Base-by-base conservation (phyloP, 2,797 vertebrate genomes). In the Dromococcyx pavoninus region DNA sequence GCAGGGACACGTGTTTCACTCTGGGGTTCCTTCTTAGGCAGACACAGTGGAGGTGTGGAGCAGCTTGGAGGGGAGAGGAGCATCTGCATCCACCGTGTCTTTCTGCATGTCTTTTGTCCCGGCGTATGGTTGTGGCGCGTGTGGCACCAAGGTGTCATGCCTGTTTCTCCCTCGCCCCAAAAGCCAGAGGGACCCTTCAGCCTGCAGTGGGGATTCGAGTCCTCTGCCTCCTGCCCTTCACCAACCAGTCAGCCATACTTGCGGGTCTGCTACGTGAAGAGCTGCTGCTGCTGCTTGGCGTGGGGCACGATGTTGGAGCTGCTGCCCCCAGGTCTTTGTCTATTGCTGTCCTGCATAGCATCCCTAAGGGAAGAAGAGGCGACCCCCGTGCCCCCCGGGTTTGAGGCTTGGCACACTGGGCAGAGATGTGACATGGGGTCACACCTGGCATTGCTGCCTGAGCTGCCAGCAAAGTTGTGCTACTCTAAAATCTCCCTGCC, bases 291-390 rank as follows among this genome's bases (percentile, higher is more conserved):
- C 46, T 48, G 80, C 69, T 6, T 62, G 77, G 85, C 13, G 16
- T 12, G 53, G 57, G 62, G 86, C 11, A 4, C 21, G 13, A 51
- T 11, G 21, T 65, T 43, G 65, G 73, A 86, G 86, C 84, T 50
- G 84, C 89, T 86, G 79, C 44, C 90, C 92, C 23, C 48, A 6
- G 61, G 67, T 51, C 92, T 96, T 94, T 95, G 88, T 94, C 88
- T 75, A 78, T 30, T 37, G 33, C 82, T 70, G 61, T 57, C 86
- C 85, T 48, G 67, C 48, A 3, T 4, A 16, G 72, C n/a, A 13
- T 86, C 81, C 33, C 56, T 60, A 13, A 2, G 30, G 22, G 44
- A 41, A 43, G n/a, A 15, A 7, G 57, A 41, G 48, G 15, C 2
- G 1, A 66, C 30, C 73, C 30, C 27, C 3, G 8, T 48, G 35